These are phyloP conservation scores for Lasius fuliginosus DNA, from an alignment of 2,888 invertebrate species.

Conservation along the genomic window DNA sequence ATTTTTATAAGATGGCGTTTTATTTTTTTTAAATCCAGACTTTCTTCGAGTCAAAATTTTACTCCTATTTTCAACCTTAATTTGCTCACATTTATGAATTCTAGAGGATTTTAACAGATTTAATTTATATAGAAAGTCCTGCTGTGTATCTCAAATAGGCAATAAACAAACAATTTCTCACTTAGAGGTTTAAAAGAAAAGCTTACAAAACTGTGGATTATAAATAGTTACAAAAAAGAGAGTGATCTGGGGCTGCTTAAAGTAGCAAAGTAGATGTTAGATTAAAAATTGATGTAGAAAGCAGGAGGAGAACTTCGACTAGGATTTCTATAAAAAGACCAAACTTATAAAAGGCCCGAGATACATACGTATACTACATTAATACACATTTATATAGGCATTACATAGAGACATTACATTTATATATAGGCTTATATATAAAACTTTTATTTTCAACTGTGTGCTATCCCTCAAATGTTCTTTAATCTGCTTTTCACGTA, in stretches of 20 bases:
- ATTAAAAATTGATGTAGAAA: neutral
- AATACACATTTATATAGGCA: too few species aligned
- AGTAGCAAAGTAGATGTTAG: neutral
- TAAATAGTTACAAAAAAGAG: neutral
- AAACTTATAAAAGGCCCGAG: neutral
- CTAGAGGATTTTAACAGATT: neutral
- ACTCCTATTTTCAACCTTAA: neutral
- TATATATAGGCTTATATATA: neutral
- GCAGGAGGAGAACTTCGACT: neutral
- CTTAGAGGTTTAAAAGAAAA: neutral
- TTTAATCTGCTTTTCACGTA: conserved; percentile 8
- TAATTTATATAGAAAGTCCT: neutral
- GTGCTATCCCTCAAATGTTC: neutral
- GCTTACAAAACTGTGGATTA: neutral
- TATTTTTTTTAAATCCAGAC: neutral
- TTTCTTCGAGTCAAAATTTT: neutral
- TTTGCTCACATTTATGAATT: neutral
- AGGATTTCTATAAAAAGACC: neutral
- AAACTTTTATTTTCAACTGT: conserved; percentile 1
- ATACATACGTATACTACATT: neutral
- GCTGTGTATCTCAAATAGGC: neutral
- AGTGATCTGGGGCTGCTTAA: too few species aligned
- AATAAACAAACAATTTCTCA: neutral
- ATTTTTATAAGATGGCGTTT: neutral
- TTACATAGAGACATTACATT: too few species aligned